Percentiles rank a stretch among this genome's conserved stretches.
Conservation (phyloP, 2,797 vertebrate species). For the Esox lucius region DNA sequence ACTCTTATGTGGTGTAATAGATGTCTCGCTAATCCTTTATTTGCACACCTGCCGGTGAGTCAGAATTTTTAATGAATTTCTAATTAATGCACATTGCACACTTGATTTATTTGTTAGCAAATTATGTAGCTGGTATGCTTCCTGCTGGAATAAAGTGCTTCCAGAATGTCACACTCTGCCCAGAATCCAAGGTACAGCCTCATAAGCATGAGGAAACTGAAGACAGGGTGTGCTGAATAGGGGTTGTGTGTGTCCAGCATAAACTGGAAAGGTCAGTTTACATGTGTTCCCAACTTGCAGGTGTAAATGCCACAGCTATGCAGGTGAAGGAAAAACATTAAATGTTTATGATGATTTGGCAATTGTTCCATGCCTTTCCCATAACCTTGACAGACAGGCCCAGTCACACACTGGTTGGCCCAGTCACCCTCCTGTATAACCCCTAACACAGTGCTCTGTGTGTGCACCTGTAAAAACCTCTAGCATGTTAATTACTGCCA, state of each 20-base stretch:
- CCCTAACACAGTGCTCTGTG: slow-evolving; percentile 15
- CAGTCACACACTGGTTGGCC: slow-evolving; percentile 22
- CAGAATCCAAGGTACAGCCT: slow-evolving; percentile 44
- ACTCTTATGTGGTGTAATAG: slow-evolving; percentile 84
- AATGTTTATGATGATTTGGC: slow-evolving; percentile 41
- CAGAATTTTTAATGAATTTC: slow-evolving; percentile 84
- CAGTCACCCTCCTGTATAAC: slow-evolving; percentile 22
- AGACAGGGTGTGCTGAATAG: slow-evolving; percentile 22
- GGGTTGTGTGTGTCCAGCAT: slow-evolving; percentile 26
- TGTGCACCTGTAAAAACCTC: slow-evolving; percentile 41
- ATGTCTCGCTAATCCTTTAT: slow-evolving; percentile 85
- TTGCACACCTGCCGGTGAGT: slow-evolving; percentile 83
- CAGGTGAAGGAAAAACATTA: slow-evolving; percentile 43
- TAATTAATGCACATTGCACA: slow-evolving; percentile 83
- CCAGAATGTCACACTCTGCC: slow-evolving; percentile 53
- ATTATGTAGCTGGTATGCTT: slow-evolving; percentile 70
- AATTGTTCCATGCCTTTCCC: slow-evolving; percentile 35
- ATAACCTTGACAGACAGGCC: slow-evolving; percentile 31
- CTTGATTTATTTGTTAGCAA: slow-evolving; percentile 78
- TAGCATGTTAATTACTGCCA: slow-evolving; percentile 22
- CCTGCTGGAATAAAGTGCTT: slow-evolving; percentile 56
- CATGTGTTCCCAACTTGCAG: slow-evolving; percentile 39
- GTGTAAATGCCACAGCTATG: slow-evolving; percentile 30
- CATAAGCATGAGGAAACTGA: slow-evolving; percentile 25
- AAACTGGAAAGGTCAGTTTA: slow-evolving; percentile 38